Evolutionary conservation across 1,140 invertebrate genomes (phyloP).

Genomic region (Drosophila murphyi): DNA sequence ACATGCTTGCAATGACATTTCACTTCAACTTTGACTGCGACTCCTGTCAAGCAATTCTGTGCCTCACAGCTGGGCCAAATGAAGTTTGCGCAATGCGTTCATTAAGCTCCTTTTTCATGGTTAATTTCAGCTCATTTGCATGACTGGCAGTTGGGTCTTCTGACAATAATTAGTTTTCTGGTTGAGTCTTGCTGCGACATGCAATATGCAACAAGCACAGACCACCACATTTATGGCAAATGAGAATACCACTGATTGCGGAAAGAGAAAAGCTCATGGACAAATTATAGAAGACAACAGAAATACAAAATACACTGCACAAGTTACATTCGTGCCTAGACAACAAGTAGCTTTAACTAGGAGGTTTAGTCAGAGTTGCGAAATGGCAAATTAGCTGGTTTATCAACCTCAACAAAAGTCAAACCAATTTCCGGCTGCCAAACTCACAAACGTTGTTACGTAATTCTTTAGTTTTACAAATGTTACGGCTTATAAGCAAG

Average conservation of each 20-base stretch:
- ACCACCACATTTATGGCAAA: not conserved
- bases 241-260: slow-evolving; percentile 19
- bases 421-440: slow-evolving; percentile 64
- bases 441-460: slow-evolving; percentile 38
- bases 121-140: slow-evolving; percentile 61
- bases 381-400: slow-evolving; percentile 43
- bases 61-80: slow-evolving; percentile 26
- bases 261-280: not conserved
- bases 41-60: slow-evolving; percentile 45
- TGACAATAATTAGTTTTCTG: slow-evolving; percentile 49
- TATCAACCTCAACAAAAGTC: slow-evolving; percentile 70
- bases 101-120: slow-evolving; percentile 46
- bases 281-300: slow-evolving; percentile 5
- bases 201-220: slow-evolving; percentile 16
- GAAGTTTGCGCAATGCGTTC: slow-evolving; percentile 61
- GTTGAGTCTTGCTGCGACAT: not conserved
- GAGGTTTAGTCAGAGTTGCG: not conserved
- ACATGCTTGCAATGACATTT: slow-evolving; percentile 21
- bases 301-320: slow-evolving; percentile 7
- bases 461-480: slow-evolving; percentile 24
- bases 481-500: not conserved
- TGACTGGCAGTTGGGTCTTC: slow-evolving; percentile 25
- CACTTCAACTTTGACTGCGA: slow-evolving; percentile 8
- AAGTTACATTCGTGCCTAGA: not conserved
- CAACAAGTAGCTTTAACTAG: slow-evolving; percentile 8